Evolutionary conservation across 2,113 vertebrate species (phyloP).

Genomic region (Pontoporia blainvillei): DNA sequence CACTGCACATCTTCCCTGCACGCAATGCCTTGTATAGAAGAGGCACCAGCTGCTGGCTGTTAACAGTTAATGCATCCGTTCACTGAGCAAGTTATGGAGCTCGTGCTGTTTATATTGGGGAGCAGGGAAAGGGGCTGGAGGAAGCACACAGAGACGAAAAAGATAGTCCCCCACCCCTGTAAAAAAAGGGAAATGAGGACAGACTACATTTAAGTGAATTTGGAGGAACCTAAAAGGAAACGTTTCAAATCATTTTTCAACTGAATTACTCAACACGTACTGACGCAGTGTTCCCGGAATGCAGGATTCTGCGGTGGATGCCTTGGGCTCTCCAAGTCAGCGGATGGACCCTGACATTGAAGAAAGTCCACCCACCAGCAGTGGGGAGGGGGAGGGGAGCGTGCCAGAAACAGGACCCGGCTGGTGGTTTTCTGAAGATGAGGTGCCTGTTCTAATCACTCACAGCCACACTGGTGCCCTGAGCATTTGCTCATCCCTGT

Average conservation of each 20-base stretch:
- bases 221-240: not conserved
- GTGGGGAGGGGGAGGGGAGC: not conserved
- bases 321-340: fast-evolving
- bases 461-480: not conserved
- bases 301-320: not conserved
- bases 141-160: not conserved
- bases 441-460: not conserved
- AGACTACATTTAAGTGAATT: not conserved
- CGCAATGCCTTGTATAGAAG: fast-evolving
- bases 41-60: too few species aligned
- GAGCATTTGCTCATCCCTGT: not conserved
- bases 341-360: not conserved
- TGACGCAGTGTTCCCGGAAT: fast-evolving
- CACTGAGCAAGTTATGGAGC: fast-evolving
- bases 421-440: not conserved
- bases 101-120: not conserved
- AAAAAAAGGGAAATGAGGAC: not conserved
- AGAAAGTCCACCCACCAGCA: too few species aligned
- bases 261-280: not conserved
- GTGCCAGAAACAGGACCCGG: not conserved
- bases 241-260: not conserved
- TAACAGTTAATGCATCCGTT: fast-evolving
- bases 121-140: not conserved
- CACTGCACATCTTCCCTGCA: fast-evolving
- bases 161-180: not conserved